Conservation (phyloP, 2,888 invertebrate species). For the Helicoverpa assulta region DNA sequence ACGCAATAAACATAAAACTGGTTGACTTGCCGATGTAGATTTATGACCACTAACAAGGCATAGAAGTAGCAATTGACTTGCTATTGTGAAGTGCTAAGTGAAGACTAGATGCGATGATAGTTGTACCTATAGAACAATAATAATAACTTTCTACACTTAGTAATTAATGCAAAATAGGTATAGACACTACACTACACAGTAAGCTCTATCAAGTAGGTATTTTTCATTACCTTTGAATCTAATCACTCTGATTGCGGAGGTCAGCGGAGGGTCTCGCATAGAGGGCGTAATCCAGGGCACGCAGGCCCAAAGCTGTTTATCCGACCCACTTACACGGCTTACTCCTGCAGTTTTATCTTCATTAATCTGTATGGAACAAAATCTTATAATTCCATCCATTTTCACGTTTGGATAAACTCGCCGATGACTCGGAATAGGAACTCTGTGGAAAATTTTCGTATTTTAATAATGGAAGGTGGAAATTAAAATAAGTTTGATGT, state of each 20-base stretch:
- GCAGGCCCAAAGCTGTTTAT: slow-evolving; percentile 59
- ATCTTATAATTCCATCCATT: slow-evolving; percentile 44
- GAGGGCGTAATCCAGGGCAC: slow-evolving; percentile 55
- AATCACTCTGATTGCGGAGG: slow-evolving; percentile 49
- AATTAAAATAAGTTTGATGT: slow-evolving; percentile 31
- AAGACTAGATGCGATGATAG: background rate
- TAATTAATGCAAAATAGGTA: too few species aligned
- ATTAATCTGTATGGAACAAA: slow-evolving; percentile 51
- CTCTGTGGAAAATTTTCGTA: slow-evolving; percentile 33
- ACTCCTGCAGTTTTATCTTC: slow-evolving; percentile 58
- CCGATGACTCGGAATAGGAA: slow-evolving; percentile 24
- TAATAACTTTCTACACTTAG: too few species aligned
- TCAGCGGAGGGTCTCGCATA: slow-evolving; percentile 38
- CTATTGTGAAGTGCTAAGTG: background rate
- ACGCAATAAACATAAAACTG: slow-evolving; percentile 38
- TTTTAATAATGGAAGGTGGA: slow-evolving; percentile 39
- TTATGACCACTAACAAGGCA: slow-evolving; percentile 21
- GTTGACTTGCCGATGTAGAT: slow-evolving; percentile 11
- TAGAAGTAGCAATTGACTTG: slow-evolving; percentile 22
- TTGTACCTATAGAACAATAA: too few species aligned
- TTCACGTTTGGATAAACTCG: slow-evolving; percentile 27
- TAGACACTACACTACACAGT: background rate
- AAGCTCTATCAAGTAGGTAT: background rate
- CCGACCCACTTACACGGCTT: slow-evolving; percentile 56
- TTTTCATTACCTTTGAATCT: slow-evolving; percentile 26